Evolutionary conservation across 1,140 invertebrate species (phyloP).

Genomic region (Calliopsis andreniformis): DNA sequence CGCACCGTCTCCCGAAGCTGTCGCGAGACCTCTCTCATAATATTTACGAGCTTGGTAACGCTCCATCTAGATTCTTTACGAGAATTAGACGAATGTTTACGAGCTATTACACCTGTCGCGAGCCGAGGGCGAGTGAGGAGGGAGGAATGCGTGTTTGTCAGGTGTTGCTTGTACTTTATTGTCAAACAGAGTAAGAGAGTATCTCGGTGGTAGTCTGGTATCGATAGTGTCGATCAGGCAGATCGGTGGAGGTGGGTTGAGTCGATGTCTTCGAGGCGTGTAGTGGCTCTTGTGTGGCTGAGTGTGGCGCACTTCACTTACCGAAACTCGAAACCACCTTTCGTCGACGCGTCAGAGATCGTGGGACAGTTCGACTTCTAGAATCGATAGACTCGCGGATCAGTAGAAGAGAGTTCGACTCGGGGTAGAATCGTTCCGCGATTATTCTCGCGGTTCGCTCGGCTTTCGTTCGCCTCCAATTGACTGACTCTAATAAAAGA

Average conservation of each 20-base stretch:
- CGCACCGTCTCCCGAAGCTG: conserved; percentile 4
- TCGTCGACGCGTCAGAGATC: conserved; percentile 16
- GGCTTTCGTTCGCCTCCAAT: conserved; percentile 73
- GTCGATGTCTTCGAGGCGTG: conserved; percentile 14
- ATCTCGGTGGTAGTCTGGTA: not conserved
- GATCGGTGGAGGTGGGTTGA: conserved; percentile 24
- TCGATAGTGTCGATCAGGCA: conserved; percentile 11
- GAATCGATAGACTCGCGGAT: conserved; percentile 8
- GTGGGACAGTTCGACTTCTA: too few relatives aligned
- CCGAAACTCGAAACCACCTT: conserved; percentile 55
- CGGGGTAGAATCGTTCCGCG: conserved; percentile 13
- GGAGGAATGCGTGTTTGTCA: conserved; percentile 13
- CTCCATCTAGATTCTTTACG: not conserved
- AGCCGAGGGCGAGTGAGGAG: conserved; percentile 2
- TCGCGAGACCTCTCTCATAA: not conserved
- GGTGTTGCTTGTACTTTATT: conserved; percentile 41
- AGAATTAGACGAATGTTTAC: not conserved
- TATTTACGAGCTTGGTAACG: not conserved
- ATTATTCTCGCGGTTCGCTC: conserved; percentile 60
- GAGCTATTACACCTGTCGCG: not conserved
- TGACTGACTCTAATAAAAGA: conserved; percentile 79
- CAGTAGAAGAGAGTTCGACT: not conserved
- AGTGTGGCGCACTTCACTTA: conserved; percentile 59
- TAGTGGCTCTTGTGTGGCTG: conserved; percentile 41
- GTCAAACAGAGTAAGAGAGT: conserved; percentile 23